These are phyloP conservation scores for Hartigia nigra DNA, from an alignment of 2,888 invertebrate species.

Conservation along the genomic window DNA sequence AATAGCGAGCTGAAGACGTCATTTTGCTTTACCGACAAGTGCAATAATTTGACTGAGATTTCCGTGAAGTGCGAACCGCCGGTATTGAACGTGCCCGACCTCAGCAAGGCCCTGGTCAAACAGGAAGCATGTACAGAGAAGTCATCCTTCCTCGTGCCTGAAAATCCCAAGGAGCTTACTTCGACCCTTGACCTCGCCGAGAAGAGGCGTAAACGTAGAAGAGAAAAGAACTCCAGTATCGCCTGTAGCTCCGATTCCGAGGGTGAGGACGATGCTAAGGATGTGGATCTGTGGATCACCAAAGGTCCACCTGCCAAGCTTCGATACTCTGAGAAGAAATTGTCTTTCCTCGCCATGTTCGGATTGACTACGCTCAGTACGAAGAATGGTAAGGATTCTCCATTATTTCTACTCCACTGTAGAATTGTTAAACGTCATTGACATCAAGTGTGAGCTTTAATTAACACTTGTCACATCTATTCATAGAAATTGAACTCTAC, in stretches of 20 bases:
- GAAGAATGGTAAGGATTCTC: slow-evolving; percentile 70
- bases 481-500: slow-evolving; percentile 70
- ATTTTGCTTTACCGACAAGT: slow-evolving; percentile 57
- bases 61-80: slow-evolving; percentile 55
- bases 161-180: slow-evolving; percentile 50
- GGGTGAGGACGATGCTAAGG: slow-evolving; percentile 67
- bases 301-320: slow-evolving; percentile 69
- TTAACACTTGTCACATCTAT: neutral
- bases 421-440: neutral
- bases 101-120: slow-evolving; percentile 55
- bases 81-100: slow-evolving; percentile 63
- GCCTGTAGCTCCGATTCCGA: slow-evolving; percentile 69
- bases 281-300: slow-evolving; percentile 70
- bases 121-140: slow-evolving; percentile 40
- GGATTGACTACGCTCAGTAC: slow-evolving; percentile 72
- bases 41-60: slow-evolving; percentile 58
- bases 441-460: neutral
- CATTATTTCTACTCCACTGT: neutral
- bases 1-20: slow-evolving; percentile 46
- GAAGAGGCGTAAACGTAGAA: slow-evolving; percentile 67
- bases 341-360: slow-evolving; percentile 73
- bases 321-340: slow-evolving; percentile 68
- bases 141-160: slow-evolving; percentile 42
- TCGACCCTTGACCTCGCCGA: slow-evolving; percentile 70
- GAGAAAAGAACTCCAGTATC: slow-evolving; percentile 49